phyloP scores from a whole-genome alignment of 2,113 vertebrate genomes.

The Diadophis punctatus region DNA sequence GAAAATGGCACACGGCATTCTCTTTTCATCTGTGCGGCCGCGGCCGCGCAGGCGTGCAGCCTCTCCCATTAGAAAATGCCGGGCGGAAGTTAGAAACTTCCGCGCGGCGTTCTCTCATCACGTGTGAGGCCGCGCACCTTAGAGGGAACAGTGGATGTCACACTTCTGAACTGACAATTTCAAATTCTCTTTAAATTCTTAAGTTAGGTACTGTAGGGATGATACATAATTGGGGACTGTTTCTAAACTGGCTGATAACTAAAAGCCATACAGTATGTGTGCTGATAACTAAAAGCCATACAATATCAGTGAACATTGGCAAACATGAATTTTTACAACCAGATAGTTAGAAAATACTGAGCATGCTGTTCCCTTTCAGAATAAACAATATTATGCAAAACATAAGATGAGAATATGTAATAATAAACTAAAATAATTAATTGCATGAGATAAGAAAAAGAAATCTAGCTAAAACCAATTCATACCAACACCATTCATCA shows the following conservation, averaged over 20 bases:
- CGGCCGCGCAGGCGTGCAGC: too few species aligned
- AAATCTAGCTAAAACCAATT: neutral
- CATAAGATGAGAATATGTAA: neutral
- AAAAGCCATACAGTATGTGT: neutral
- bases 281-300: neutral
- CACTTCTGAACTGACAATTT: neutral
- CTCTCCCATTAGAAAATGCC: too few species aligned
- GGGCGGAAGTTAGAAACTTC: too few species aligned
- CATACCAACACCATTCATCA: neutral
- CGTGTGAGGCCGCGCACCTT: too few species aligned
- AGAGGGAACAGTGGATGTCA: too few species aligned
- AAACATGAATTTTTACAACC: neutral
- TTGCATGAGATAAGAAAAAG: neutral
- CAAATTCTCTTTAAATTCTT: neutral
- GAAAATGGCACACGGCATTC: too few species aligned
- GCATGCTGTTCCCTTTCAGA: neutral
- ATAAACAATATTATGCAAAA: neutral
- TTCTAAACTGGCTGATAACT: neutral
- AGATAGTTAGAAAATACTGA: neutral
- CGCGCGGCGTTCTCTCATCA: too few species aligned
- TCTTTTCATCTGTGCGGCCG: too few species aligned
- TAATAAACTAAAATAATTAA: neutral
- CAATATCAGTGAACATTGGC: neutral
- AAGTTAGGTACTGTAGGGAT: neutral
- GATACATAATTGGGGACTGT: neutral